Base-by-base conservation (phyloP, 2,113 vertebrate species). In the Myotis davidii region DNA sequence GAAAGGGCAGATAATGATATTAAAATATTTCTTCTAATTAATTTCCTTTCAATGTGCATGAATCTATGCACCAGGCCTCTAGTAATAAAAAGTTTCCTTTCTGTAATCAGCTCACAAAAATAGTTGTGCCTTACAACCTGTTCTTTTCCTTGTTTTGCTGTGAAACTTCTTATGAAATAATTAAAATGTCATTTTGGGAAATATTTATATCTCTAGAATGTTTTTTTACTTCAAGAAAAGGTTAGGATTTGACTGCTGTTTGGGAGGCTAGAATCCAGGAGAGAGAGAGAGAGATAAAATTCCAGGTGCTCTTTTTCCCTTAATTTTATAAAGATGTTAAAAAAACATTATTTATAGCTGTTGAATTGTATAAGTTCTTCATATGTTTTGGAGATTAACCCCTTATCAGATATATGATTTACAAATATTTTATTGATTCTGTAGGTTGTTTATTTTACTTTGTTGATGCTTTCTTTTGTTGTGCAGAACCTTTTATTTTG, bases 121-220 rank as follows among this genome's bases (percentile, higher is more conserved):
- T 7, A 5, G 25, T 39, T 64, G 48, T 88, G 50, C 10, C 48
- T 81, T 84, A 64, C 2, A 64, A 73, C 18, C 14, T 87, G 23
- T 64, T 77, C 64, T 95, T 50, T 82, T 88, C 25, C 61, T 73
- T 95, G 42, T 59, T 91, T 79, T 45, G 20, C 64, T 90, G 50
- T 64, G 20, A 50, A 65, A 42, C 16, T 48, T 14, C 54, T 90
- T 74, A 39, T 54, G 42, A 79, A 73, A 88, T 14, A 95, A 67
- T 72, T 61, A 92, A n/a, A 48, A 69, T 78, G 8, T 88, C 85
- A 78, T 83, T 96, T 94, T 48, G 39, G 78, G 48, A 96, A 77
- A 54, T 27, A 85, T 23, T 69, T 37, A 3, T 72, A 90, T 77
- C 25, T 77, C 29, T 37, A 83, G 42, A 91, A 76, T 11, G 14